These are phyloP conservation scores for Zaprionus africanus DNA, from an alignment of 1,140 invertebrate species.

Conservation along the genomic window DNA sequence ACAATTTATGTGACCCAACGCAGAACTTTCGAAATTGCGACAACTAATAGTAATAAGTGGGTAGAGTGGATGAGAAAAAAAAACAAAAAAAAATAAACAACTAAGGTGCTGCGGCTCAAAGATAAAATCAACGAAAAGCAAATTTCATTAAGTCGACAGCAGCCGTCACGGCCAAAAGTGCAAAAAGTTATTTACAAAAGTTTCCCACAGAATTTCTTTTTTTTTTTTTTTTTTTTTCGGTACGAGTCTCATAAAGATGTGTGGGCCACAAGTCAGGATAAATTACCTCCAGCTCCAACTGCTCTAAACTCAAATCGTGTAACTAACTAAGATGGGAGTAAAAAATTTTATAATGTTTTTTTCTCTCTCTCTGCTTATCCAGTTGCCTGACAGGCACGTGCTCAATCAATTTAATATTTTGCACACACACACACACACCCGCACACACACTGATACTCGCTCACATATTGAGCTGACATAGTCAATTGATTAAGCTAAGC, in stretches of 20 bases:
- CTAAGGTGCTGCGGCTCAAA: conserved; percentile 42
- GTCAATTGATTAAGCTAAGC: conserved; percentile 76
- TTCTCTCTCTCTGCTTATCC: conserved; percentile 20
- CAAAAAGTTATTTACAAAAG: conserved; percentile 55
- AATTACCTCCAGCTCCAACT: not conserved
- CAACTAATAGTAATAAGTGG: conserved; percentile 45
- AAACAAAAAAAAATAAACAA: not conserved
- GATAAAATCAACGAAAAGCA: conserved; percentile 46
- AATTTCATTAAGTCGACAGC: conserved; percentile 72
- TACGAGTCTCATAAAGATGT: not conserved
- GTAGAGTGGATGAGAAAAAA: conserved; percentile 26
- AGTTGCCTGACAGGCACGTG: conserved; percentile 53
- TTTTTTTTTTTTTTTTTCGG: conserved; percentile 40
- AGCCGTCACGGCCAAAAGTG: conserved; percentile 47
- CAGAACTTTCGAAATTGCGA: conserved; percentile 64
- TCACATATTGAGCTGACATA: conserved; percentile 72
- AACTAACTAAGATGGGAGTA: conserved; percentile 7
- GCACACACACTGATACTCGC: not conserved
- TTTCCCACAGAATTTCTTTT: conserved; percentile 31
- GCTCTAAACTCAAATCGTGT: not conserved
- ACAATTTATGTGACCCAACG: conserved; percentile 58
- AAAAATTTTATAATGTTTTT: conserved; percentile 8
- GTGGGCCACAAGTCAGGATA: not conserved
- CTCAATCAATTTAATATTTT: conserved; percentile 72
- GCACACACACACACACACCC: conserved; percentile 20